phyloP scores from a whole-genome alignment of 2,797 vertebrate species.

The Oreortyx pictus region DNA sequence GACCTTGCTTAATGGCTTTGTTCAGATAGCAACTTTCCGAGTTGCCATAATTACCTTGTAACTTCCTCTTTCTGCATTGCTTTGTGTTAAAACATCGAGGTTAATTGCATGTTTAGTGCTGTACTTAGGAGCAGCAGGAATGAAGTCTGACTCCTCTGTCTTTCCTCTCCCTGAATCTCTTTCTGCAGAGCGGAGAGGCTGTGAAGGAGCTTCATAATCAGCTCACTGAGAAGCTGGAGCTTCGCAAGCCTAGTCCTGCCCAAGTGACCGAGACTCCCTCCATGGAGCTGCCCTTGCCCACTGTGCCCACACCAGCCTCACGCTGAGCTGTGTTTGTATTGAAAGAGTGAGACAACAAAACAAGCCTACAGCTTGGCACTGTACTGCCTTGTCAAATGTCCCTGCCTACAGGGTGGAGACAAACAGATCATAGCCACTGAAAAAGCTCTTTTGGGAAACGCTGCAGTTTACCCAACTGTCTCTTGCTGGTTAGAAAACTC shows the following conservation, averaged over 20 bases:
- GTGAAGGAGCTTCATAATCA: slow-evolving; percentile 92
- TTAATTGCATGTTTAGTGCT: not conserved
- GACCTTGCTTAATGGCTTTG: not conserved
- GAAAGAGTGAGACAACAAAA: not conserved
- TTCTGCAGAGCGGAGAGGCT: slow-evolving; percentile 88
- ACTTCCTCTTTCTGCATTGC: not conserved
- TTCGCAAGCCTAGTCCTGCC: slow-evolving; percentile 87
- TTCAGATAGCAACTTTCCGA: not conserved
- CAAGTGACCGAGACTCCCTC: slow-evolving; percentile 83
- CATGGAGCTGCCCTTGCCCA: slow-evolving; percentile 89
- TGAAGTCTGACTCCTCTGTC: not conserved
- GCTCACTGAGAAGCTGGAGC: slow-evolving; percentile 89
- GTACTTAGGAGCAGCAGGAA: not conserved
- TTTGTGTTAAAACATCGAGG: not conserved
- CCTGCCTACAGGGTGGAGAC: not conserved
- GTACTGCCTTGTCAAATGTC: not conserved
- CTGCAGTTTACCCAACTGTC: not conserved
- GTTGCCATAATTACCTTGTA: not conserved
- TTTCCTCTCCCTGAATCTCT: not conserved
- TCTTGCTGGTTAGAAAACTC: not conserved
- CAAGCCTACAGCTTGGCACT: not conserved
- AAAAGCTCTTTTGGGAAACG: not conserved
- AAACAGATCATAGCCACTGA: not conserved
- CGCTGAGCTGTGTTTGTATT: slow-evolving; percentile 70
- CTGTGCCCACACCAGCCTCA: slow-evolving; percentile 76